Percentiles rank a stretch among this genome's conserved stretches.
Evolutionary conservation across 2,113 vertebrate genomes (phyloP).

Genomic region (Mormoops blainvillei): DNA sequence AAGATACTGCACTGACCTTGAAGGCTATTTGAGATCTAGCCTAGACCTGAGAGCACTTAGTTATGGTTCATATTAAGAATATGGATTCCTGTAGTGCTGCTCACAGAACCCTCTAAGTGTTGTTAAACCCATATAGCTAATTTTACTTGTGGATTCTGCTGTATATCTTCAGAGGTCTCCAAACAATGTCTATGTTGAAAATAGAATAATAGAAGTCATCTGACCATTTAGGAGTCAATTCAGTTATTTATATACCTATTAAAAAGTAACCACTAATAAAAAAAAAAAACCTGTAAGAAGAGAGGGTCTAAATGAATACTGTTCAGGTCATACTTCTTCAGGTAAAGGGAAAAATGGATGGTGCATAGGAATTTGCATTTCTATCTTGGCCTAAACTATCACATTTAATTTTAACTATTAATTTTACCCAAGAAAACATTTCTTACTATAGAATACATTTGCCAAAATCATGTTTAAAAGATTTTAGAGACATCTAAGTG

Average conservation of each 20-base stretch:
- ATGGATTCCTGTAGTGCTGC: neutral
- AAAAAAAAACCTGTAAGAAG: neutral
- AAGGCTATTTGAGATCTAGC: neutral
- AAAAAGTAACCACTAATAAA: neutral
- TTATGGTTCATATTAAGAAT: constrained; percentile 3
- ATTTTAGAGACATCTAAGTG: neutral
- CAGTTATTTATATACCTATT: neutral
- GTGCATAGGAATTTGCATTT: neutral
- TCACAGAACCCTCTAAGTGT: neutral
- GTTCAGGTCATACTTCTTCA: neutral
- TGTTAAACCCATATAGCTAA: neutral
- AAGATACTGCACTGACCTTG: neutral
- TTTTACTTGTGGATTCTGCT: neutral
- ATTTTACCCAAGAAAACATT: neutral
- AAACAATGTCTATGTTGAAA: constrained; percentile 11
- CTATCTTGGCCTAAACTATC: neutral
- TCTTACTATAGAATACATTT: neutral
- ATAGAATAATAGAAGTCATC: neutral
- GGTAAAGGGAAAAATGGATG: constrained; percentile 3
- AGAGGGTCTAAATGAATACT: neutral
- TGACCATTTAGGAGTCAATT: neutral
- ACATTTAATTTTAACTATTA: neutral
- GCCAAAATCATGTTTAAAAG: neutral
- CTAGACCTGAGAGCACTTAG: neutral
- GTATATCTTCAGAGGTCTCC: neutral